Conservation (phyloP, 2,113 vertebrate genomes). For the Channa maculata region DNA sequence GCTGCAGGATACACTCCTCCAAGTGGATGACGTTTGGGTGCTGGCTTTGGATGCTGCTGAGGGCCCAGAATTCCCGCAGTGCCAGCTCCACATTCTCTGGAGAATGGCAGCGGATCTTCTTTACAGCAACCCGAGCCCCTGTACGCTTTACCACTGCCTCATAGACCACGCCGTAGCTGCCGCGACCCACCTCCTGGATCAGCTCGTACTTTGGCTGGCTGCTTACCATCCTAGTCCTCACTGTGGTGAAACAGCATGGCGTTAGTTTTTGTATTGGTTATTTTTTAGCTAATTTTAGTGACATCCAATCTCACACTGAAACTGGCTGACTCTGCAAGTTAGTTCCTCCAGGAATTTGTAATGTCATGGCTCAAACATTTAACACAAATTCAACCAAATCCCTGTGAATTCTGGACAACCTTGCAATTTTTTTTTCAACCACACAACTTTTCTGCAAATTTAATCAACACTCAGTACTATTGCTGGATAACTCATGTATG, state of each 20-base stretch:
- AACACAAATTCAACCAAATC: no score
- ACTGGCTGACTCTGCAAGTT: no score
- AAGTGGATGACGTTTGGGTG: constrained; percentile 98
- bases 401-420: no score
- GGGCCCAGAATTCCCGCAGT: constrained; percentile 97
- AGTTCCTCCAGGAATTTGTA: no score
- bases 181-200: constrained; percentile 98
- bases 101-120: constrained; percentile 98
- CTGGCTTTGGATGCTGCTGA: constrained; percentile 98
- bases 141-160: constrained; percentile 94
- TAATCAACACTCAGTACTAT: no score
- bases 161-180: constrained; percentile 98
- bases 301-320: no score
- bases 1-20: constrained; percentile 96
- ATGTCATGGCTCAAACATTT: no score
- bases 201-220: constrained; percentile 99
- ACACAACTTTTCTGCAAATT: no score
- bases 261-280: not conserved
- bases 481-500: no score
- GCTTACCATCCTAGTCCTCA: constrained; percentile 95
- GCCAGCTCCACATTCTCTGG: constrained; percentile 98
- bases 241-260: constrained; percentile 35
- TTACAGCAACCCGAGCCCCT: constrained; percentile 92
- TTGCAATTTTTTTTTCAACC: no score
- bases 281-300: no score